Evolutionary conservation across 1,140 invertebrate genomes (phyloP).

Genomic region (Orchestia grillus): DNA sequence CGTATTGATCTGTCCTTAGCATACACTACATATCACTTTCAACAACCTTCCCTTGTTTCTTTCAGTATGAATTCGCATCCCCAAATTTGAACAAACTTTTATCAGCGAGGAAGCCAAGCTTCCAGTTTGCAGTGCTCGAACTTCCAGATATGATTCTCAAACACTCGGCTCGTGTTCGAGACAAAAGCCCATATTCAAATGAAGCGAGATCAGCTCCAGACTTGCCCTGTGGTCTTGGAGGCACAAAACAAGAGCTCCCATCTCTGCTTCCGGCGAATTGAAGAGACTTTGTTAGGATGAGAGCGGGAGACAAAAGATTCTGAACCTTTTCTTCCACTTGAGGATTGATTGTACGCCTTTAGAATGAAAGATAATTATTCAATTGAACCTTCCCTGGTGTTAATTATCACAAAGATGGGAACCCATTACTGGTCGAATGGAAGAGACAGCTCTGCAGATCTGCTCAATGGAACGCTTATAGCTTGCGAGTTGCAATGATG

Average conservation of each 20-base stretch:
- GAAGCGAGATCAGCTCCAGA: conserved; percentile 12
- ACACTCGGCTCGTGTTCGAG: conserved; percentile 38
- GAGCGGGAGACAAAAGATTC: conserved; percentile 12
- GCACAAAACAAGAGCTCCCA: not conserved
- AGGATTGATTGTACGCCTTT: not conserved
- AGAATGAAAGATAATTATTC: conserved; percentile 41
- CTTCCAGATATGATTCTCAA: not conserved
- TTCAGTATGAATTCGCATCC: too few relatives aligned
- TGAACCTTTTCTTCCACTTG: not conserved
- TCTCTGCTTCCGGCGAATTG: not conserved
- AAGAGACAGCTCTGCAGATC: not conserved
- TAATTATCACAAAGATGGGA: conserved; percentile 31
- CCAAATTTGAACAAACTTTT: too few relatives aligned
- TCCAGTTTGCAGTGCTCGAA: not conserved
- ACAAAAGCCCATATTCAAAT: conserved; percentile 34
- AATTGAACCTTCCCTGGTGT: not conserved
- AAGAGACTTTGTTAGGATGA: not conserved
- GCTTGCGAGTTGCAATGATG: not conserved
- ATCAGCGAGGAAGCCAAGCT: not conserved
- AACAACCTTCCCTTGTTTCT: too few relatives aligned
- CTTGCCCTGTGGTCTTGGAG: not conserved
- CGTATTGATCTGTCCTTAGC: too few relatives aligned
- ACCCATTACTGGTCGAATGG: not conserved
- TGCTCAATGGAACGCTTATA: not conserved
- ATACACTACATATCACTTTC: too few relatives aligned